phyloP scores from a whole-genome alignment of 2,797 vertebrate genomes.

The Trichosurus vulpecula region DNA sequence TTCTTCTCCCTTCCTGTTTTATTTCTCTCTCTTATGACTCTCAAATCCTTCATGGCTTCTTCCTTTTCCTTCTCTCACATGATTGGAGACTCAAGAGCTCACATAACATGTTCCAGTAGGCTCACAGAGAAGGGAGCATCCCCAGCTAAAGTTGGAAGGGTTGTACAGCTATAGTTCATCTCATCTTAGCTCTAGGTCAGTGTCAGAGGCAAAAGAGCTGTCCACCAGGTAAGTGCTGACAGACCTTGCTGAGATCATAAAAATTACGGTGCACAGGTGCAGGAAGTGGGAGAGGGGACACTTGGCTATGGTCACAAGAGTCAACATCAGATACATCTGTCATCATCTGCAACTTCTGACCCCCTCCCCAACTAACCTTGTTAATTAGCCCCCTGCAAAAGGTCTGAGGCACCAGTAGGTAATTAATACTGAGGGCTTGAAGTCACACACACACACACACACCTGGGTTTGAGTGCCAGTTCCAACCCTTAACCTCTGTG shows the following conservation, averaged over 20 bases:
- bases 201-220: not conserved
- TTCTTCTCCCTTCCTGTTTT: not conserved
- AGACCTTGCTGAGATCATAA: not conserved
- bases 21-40: not conserved
- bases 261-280: not conserved
- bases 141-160: not conserved
- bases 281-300: not conserved
- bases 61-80: not conserved
- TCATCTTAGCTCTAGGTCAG: not conserved
- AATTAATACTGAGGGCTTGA: not conserved
- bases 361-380: not conserved
- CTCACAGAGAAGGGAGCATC: not conserved
- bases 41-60: not conserved
- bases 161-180: not conserved
- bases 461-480: not conserved
- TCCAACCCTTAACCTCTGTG: not conserved
- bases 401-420: not conserved
- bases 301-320: not conserved
- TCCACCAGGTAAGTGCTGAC: not conserved
- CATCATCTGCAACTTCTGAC: not conserved
- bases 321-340: not conserved
- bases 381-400: not conserved
- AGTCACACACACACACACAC: not conserved
- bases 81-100: not conserved
- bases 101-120: not conserved